Evolutionary conservation across 2,888 invertebrate species (phyloP).

Genomic region (Xestoiulus laeticollis): DNA sequence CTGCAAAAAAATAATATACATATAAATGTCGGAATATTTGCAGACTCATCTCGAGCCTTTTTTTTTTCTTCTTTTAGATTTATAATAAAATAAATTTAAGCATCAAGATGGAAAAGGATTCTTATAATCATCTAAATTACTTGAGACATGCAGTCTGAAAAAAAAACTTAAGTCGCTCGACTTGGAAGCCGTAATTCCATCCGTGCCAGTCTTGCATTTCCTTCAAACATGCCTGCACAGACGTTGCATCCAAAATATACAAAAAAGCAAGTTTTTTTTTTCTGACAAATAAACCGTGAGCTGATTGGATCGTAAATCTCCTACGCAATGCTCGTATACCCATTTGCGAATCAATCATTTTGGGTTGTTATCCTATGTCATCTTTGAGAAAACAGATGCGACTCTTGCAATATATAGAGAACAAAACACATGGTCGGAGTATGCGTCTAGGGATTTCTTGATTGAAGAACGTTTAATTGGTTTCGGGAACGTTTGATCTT

Average conservation of each 20-base stretch:
- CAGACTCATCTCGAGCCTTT: background rate
- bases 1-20: background rate
- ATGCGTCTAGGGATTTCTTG: background rate
- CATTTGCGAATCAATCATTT: background rate
- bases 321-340: background rate
- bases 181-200: background rate
- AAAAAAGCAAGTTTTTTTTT: background rate
- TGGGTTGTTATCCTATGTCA: background rate
- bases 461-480: slow-evolving; percentile 24
- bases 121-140: background rate
- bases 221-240: background rate
- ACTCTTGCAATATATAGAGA: background rate
- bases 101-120: background rate
- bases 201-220: background rate
- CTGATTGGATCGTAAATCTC: slow-evolving; percentile 29
- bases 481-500: background rate
- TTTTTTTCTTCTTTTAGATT: background rate
- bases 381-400: background rate
- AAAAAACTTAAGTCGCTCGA: background rate
- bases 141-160: background rate
- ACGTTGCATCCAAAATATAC: background rate
- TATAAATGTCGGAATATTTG: background rate
- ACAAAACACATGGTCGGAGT: background rate
- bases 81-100: slow-evolving; percentile 13
- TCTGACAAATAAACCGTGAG: slow-evolving; percentile 21